A percentile compares a stretch with the other conserved stretches of the same genome.
phyloP scores from a whole-genome alignment of 2,113 vertebrate species.

The Elgaria multicarinata region DNA sequence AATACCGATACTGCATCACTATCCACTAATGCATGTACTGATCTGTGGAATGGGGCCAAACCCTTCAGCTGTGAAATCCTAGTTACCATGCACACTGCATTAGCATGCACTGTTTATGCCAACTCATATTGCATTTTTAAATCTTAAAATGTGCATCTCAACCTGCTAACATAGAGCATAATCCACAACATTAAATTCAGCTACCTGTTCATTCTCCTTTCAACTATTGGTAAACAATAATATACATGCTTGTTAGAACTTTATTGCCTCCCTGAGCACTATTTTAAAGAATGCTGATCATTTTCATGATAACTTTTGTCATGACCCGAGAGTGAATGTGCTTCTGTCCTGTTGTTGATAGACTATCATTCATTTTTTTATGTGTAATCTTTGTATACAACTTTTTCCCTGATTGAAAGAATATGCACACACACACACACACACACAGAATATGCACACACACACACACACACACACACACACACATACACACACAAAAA shows the following conservation, averaged over 20 bases:
- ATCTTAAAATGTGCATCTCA: background rate
- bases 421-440: background rate
- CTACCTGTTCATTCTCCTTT: background rate
- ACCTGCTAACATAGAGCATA: background rate
- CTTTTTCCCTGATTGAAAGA: background rate
- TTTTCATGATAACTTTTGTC: background rate
- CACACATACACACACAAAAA: too few relatives aligned
- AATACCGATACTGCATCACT: background rate
- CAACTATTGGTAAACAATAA: conserved; percentile 11
- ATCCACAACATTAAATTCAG: conserved; percentile 9
- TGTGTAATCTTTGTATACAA: conserved; percentile 27
- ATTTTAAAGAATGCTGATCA: conserved; percentile 24
- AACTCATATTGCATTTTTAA: background rate
- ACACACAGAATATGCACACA: background rate
- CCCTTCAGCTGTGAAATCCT: background rate
- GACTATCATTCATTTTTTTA: conserved; percentile 41
- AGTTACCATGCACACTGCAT: background rate
- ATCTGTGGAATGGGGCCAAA: background rate
- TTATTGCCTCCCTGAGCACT: background rate
- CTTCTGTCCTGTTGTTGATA: conserved; percentile 39
- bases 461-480: too few relatives aligned
- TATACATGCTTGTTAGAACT: conserved; percentile 20
- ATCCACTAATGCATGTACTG: background rate
- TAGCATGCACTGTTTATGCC: background rate
- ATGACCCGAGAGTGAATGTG: conserved; percentile 36